Evolutionary conservation across 2,113 vertebrate genomes (phyloP).

Genomic region (Epinephelus moara): DNA sequence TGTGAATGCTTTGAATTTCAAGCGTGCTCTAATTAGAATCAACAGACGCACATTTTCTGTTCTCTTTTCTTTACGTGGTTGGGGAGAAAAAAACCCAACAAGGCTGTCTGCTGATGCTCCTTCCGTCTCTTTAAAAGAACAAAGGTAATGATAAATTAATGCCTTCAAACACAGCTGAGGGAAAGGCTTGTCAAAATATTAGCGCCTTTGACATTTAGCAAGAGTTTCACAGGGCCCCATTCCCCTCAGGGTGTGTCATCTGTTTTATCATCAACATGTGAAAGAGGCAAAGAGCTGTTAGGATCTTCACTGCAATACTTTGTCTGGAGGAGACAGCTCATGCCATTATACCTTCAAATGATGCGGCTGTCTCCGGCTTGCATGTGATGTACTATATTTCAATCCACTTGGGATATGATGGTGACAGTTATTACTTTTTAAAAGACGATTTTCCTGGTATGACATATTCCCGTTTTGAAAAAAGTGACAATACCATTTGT

Average conservation of each 20-base stretch:
- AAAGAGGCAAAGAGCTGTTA: constrained; percentile 46
- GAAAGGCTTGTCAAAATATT: constrained; percentile 74
- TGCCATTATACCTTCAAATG: constrained; percentile 42
- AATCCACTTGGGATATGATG: constrained; percentile 8
- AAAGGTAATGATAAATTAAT: constrained; percentile 69
- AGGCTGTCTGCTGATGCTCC: constrained; percentile 23
- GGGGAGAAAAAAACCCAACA: constrained; percentile 29
- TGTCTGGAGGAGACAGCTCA: constrained; percentile 50
- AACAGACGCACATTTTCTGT: constrained; percentile 65
- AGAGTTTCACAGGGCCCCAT: constrained; percentile 52
- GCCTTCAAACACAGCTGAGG: constrained; percentile 58
- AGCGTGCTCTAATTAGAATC: constrained; percentile 70
- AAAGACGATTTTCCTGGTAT: constrained; percentile 30
- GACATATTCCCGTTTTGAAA: constrained; percentile 35
- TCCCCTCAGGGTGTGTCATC: constrained; percentile 59
- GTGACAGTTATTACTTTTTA: constrained; percentile 50
- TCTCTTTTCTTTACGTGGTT: constrained; percentile 53
- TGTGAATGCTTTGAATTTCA: constrained; percentile 71
- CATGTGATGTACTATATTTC: constrained; percentile 28
- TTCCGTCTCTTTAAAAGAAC: constrained; percentile 61
- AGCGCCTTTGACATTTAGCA: constrained; percentile 76
- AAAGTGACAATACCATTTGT: constrained; percentile 27
- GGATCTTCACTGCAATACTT: constrained; percentile 33
- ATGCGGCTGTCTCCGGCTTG: constrained; percentile 29
- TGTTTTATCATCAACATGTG: constrained; percentile 61